phyloP scores from a whole-genome alignment of 2,113 vertebrate genomes.

The Hydropotes inermis region DNA sequence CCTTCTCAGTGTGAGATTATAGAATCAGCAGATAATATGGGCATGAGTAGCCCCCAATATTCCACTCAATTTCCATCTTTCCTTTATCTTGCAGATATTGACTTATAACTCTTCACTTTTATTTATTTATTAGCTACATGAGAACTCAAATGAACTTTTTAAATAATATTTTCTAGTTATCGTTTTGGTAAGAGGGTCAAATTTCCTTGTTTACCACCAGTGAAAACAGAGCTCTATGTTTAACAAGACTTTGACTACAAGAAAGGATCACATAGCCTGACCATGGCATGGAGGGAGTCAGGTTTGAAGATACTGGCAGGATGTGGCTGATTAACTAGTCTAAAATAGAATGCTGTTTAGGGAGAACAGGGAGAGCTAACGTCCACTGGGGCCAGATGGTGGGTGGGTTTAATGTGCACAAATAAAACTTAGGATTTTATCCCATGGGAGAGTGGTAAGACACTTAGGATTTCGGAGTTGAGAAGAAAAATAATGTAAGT shows the following conservation, averaged over 20 bases:
- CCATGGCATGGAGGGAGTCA: not conserved
- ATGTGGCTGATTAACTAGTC: not conserved
- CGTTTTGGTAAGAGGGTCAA: not conserved
- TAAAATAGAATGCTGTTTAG: not conserved
- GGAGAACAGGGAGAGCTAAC: not conserved
- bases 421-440: not conserved
- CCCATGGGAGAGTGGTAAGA: not conserved
- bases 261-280: not conserved
- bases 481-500: not conserved
- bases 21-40: not conserved
- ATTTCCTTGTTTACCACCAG: not conserved
- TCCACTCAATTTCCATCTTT: not conserved
- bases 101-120: not conserved
- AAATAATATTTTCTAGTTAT: not conserved
- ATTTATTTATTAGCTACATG: not conserved
- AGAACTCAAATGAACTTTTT: not conserved
- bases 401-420: not conserved
- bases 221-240: not conserved
- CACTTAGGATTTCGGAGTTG: not conserved
- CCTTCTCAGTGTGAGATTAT: not conserved
- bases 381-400: not conserved
- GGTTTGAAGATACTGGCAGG: not conserved
- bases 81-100: not conserved
- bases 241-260: not conserved
- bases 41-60: not conserved